phyloP scores from a whole-genome alignment of 2,797 vertebrate species.

The Taeniopygia guttata region DNA sequence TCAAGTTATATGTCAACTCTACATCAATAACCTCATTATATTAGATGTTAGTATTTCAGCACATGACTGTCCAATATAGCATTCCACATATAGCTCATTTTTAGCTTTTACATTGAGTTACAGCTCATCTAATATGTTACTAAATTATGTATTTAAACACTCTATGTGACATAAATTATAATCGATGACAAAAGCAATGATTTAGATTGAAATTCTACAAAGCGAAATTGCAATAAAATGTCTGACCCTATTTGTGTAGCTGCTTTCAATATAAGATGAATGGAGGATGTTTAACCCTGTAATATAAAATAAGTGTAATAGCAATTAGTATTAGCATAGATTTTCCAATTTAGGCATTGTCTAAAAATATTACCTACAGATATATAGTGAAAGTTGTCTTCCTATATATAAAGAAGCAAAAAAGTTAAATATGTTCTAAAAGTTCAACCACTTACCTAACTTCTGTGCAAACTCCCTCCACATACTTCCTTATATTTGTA shows the following conservation, averaged over 20 bases:
- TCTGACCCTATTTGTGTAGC: conserved; percentile 53
- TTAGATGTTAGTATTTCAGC: conserved; percentile 71
- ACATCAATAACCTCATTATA: conserved; percentile 75
- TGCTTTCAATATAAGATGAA: conserved; percentile 51
- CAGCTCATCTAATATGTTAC: conserved; percentile 59
- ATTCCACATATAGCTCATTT: conserved; percentile 56
- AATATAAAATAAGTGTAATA: conserved; percentile 8
- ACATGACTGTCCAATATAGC: conserved; percentile 61
- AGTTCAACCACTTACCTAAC: not conserved
- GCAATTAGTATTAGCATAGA: not conserved
- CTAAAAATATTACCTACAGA: not conserved
- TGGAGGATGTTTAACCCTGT: conserved; percentile 29
- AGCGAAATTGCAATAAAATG: conserved; percentile 67
- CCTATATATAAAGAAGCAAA: not conserved
- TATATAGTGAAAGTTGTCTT: not conserved
- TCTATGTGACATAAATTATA: conserved; percentile 71
- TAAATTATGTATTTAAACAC: conserved; percentile 66
- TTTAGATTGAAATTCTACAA: conserved; percentile 66
- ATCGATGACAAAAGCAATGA: conserved; percentile 61
- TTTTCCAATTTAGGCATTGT: not conserved
- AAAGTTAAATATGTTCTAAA: not conserved
- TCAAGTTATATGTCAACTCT: conserved; percentile 70
- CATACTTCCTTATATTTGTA: not conserved
- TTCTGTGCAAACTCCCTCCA: not conserved
- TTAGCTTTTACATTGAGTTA: conserved; percentile 66